Evolutionary conservation across 2,113 vertebrate species (phyloP).

Genomic region (Eudyptes chrysolophus): DNA sequence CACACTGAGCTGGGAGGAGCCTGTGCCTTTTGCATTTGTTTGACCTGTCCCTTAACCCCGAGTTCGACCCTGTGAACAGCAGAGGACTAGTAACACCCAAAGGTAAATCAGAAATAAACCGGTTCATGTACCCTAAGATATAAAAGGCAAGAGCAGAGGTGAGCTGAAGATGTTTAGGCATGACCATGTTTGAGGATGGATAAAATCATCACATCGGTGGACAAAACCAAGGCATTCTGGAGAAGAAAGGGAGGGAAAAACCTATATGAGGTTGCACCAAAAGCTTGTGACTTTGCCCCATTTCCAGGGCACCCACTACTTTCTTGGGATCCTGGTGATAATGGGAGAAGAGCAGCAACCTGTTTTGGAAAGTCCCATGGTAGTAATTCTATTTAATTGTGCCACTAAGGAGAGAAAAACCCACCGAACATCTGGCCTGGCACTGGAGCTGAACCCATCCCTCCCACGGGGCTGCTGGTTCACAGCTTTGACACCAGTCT

Average conservation of each 20-base stretch:
- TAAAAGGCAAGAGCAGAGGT: background rate
- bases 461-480: background rate
- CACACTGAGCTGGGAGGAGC: background rate
- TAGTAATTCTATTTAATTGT: background rate
- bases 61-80: background rate
- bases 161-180: background rate
- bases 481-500: background rate
- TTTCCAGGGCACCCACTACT: background rate
- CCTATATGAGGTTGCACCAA: background rate
- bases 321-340: background rate
- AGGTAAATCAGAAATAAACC: background rate
- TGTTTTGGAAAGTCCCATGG: background rate
- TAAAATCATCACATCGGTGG: background rate
- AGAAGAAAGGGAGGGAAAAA: background rate
- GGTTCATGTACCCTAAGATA: background rate
- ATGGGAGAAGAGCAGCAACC: background rate
- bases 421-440: background rate
- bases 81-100: background rate
- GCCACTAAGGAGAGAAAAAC: background rate
- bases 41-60: background rate
- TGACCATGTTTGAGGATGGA: background rate
- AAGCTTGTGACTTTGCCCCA: background rate
- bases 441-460: background rate
- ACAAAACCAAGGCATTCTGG: background rate
- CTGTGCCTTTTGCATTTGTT: background rate